phyloP scores from a whole-genome alignment of 2,113 vertebrate species.

The human region GRCh38 chr3:127127001-127127500 shows the following conservation, averaged over 20 bases:
- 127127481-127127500: not conserved
- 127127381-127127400: not conserved
- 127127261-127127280: not conserved
- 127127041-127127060: not conserved
- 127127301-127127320: no score
- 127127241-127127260: not conserved
- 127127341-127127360: not conserved
- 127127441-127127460: not conserved
- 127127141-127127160: not conserved
- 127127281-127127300: no score
- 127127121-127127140: not conserved
- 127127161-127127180: not conserved
- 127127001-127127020: not conserved
- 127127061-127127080: not conserved
- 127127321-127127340: no score
- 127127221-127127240: not conserved
- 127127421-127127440: not conserved
- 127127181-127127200: not conserved
- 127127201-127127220: not conserved
- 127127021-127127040: not conserved
- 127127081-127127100: not conserved
- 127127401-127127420: not conserved
- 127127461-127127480: not conserved
- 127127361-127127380: not conserved
- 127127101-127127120: not conserved